phyloP scores from a whole-genome alignment of 2,888 invertebrate species.

The Thalpophila matura region DNA sequence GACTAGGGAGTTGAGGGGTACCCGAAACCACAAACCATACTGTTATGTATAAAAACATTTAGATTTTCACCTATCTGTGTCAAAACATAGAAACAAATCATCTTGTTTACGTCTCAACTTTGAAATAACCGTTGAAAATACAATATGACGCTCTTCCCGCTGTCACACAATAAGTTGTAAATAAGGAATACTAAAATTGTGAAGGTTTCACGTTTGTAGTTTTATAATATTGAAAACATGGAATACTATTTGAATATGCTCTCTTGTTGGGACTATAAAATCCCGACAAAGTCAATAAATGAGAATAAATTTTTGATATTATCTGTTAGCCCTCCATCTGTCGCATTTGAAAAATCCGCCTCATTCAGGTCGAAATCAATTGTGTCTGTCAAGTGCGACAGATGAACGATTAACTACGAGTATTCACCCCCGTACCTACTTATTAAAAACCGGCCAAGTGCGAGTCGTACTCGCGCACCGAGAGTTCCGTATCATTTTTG shows the following conservation, averaged over 20 bases:
- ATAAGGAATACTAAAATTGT: constrained; percentile 29
- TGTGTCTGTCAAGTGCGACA: too few species aligned
- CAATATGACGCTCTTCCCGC: constrained; percentile 19
- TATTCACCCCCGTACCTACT: too few species aligned
- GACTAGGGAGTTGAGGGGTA: too few species aligned
- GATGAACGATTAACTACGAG: too few species aligned
- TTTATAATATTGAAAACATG: constrained; percentile 21
- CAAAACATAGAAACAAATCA: constrained; percentile 58
- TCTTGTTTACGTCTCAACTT: constrained; percentile 49
- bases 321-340: too few species aligned
- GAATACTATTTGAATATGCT: background rate
- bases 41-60: background rate
- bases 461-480: too few species aligned
- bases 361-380: too few species aligned
- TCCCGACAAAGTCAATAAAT: too few species aligned
- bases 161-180: constrained; percentile 32
- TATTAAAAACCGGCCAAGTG: too few species aligned
- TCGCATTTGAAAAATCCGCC: too few species aligned
- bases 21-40: background rate
- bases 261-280: background rate
- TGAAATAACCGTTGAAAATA: constrained; percentile 38
- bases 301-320: too few species aligned
- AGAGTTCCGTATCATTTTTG: too few species aligned
- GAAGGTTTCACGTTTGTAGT: constrained; percentile 28
- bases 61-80: constrained; percentile 20